phyloP scores from a whole-genome alignment of 92 coral and sea anemone species.

The Phenganax stokvisi region DNA sequence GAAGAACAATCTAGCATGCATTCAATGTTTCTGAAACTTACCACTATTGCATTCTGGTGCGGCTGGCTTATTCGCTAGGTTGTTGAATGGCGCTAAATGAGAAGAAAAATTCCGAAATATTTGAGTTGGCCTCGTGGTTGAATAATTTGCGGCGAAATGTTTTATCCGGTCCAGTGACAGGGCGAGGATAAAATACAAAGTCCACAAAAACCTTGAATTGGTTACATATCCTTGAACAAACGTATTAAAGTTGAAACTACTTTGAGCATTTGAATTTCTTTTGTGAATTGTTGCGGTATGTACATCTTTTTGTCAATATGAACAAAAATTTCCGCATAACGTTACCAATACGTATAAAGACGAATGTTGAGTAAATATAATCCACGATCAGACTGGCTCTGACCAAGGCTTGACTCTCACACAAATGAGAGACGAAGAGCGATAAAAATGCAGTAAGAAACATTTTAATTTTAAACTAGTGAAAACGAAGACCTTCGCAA shows the following conservation, averaged over 20 bases:
- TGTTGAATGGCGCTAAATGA: constrained; percentile 13
- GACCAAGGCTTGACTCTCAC: too few relatives aligned
- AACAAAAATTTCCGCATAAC: too few relatives aligned
- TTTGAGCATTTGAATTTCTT: too few relatives aligned
- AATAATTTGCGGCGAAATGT: not conserved
- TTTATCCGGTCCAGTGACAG: constrained; percentile 6
- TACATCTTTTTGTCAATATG: too few relatives aligned
- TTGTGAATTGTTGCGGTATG: too few relatives aligned
- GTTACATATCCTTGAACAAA: not conserved
- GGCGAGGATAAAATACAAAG: constrained; percentile 7
- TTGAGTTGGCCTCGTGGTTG: not conserved
- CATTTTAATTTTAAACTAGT: not conserved
- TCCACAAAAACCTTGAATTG: not conserved
- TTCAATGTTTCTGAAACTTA: constrained; percentile 13
- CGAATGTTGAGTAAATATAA: too few relatives aligned
- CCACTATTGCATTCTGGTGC: constrained; percentile 20
- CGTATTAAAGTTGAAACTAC: too few relatives aligned
- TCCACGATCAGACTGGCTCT: too few relatives aligned
- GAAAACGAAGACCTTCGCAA: not conserved
- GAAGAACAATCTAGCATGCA: not conserved
- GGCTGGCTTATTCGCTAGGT: not conserved
- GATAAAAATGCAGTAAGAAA: not conserved
- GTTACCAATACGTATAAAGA: too few relatives aligned
- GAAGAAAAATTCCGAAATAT: not conserved
- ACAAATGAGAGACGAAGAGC: too few relatives aligned